phyloP scores from a whole-genome alignment of 1,140 invertebrate species.

The Nilaparvata lugens region DNA sequence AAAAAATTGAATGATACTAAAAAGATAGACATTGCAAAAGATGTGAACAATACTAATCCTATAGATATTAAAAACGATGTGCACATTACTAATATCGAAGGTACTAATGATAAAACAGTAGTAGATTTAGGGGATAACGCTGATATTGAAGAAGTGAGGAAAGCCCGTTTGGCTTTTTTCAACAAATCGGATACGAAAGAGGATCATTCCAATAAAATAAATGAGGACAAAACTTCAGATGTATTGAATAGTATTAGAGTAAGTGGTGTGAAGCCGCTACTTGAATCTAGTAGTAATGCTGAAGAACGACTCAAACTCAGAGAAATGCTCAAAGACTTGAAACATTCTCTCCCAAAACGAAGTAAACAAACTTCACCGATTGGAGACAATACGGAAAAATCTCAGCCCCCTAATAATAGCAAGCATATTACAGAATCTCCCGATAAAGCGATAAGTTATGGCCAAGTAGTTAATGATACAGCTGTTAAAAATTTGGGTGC shows the following conservation, averaged over 20 bases:
- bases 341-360: constrained; percentile 50
- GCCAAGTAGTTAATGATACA: neutral
- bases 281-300: constrained; percentile 23
- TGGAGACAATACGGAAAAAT: neutral
- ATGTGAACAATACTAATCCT: neutral
- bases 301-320: constrained; percentile 45
- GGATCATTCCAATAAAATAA: constrained; percentile 2
- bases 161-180: constrained; percentile 34
- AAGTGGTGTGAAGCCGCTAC: neutral
- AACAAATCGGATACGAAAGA: constrained; percentile 20
- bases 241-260: constrained; percentile 20
- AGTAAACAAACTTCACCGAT: constrained; percentile 23
- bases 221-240: neutral
- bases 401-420: too few relatives aligned
- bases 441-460: too few relatives aligned
- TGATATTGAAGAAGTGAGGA: constrained; percentile 32
- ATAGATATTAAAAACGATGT: neutral
- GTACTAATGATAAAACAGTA: neutral
- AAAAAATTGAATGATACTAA: constrained; percentile 3
- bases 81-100: neutral
- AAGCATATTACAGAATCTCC: too few relatives aligned
- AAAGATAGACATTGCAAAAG: neutral
- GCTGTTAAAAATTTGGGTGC: constrained; percentile 12
- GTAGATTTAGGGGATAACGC: neutral
- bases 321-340: constrained; percentile 56